phyloP scores from a whole-genome alignment of 2,797 vertebrate genomes.

The Sus cebifrons region DNA sequence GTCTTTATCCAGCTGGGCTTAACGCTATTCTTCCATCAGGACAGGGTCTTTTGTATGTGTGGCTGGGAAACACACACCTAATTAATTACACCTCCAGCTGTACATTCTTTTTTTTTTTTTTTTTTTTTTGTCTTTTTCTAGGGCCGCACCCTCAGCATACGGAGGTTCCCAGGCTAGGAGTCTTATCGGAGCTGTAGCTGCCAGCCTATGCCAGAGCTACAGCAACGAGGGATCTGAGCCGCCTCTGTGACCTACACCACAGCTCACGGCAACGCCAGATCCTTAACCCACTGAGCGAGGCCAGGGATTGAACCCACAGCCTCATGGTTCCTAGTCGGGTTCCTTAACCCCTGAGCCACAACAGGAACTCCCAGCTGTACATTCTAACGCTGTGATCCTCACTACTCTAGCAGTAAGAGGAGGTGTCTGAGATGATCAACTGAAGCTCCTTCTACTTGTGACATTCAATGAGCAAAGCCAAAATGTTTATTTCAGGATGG shows the following conservation, averaged over 20 bases:
- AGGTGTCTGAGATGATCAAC: neutral
- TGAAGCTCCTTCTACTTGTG: neutral
- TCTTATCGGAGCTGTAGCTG: too few species aligned
- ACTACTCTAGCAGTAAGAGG: neutral
- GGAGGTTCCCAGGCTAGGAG: too few species aligned
- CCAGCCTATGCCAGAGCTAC: too few species aligned
- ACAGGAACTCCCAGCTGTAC: neutral
- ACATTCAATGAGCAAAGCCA: neutral
- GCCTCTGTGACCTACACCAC: too few species aligned
- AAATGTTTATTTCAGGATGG: slow-evolving; percentile 17
- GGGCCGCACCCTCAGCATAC: too few species aligned
- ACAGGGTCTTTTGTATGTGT: neutral
- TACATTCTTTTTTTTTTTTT: neutral
- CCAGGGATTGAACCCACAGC: too few species aligned
- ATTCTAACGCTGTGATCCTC: neutral
- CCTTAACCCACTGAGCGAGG: too few species aligned
- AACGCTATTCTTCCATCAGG: neutral
- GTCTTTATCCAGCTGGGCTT: neutral
- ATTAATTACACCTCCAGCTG: neutral
- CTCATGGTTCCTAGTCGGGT: too few species aligned
- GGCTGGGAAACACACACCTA: neutral
- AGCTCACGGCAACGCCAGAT: too few species aligned
- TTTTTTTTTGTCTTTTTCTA: too few species aligned
- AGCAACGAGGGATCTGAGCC: too few species aligned
- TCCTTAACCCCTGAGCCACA: too few species aligned